Evolutionary conservation across 1,140 invertebrate species (phyloP).

Genomic region (Drosophila burlai): DNA sequence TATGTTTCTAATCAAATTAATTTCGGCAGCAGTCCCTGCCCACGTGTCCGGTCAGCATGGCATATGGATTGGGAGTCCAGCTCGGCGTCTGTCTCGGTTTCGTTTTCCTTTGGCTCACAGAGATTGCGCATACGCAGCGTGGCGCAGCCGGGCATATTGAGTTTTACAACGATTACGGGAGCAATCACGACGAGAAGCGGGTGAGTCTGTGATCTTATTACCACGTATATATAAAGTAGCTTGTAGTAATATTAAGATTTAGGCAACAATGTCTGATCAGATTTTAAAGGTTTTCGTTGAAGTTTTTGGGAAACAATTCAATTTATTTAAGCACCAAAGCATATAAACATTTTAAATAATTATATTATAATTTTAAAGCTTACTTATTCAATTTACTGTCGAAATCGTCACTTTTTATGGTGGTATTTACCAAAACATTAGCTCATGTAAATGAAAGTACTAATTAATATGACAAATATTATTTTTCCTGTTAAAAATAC

Average conservation of each 20-base stretch:
- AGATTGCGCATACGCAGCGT: slow-evolving; percentile 71
- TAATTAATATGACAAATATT: slow-evolving; percentile 6
- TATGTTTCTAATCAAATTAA: slow-evolving; percentile 81
- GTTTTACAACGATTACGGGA: slow-evolving; percentile 62
- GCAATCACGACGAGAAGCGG: slow-evolving; percentile 60
- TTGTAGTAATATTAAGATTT: neutral
- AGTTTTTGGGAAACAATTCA: neutral
- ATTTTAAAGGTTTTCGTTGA: neutral
- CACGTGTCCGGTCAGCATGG: slow-evolving; percentile 51
- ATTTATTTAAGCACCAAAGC: neutral
- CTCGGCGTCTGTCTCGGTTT: slow-evolving; percentile 10
- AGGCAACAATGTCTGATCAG: neutral
- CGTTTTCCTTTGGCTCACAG: slow-evolving; percentile 27
- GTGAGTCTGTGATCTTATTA: slow-evolving; percentile 33
- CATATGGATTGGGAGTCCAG: slow-evolving; percentile 28
- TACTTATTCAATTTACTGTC: neutral
- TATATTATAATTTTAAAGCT: neutral
- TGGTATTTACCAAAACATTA: neutral
- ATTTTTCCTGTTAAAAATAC: slow-evolving; percentile 8
- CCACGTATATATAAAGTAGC: neutral
- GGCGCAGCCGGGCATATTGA: slow-evolving; percentile 48
- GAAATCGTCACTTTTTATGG: neutral
- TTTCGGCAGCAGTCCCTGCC: slow-evolving; percentile 65
- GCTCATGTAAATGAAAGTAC: neutral
- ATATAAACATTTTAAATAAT: too few species aligned